Base-by-base conservation (phyloP, 2,888 invertebrate species). In the Philereme transversata region DNA sequence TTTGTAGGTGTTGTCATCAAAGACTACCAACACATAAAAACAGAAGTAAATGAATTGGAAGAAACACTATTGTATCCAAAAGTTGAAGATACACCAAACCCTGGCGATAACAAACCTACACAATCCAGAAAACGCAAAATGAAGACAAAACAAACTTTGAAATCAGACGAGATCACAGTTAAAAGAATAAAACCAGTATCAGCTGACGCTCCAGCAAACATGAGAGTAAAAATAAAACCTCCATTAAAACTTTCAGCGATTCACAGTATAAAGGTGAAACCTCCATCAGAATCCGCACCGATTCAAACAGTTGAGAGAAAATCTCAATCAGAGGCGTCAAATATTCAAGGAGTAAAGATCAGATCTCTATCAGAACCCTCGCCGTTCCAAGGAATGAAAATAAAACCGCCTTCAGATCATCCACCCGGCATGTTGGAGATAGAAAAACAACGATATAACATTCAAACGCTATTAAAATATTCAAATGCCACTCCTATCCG, bases 401-500 rank as follows among this genome's bases (percentile, higher is more conserved):
- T 52, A 35, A 57, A 52, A 45, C 22, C 40, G 10, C 46, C 48
- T 8, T 6, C 36, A 22, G 9, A 11, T 10, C 33, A 8, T 9
- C 5, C n/a, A 5, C 56, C 55, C 9, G 44, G 44, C 6, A 10
- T 34, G 5, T 50, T 10, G n/a, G 57, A 61, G 41, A 34, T 57
- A 0, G 57, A 45, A 9, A 62, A 62, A 43, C 61, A 62, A 57
- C 56, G 71, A n/a, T 65, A 72, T 11, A 80, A 81, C 60, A 63
- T 79, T 5, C 62, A 70, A 10, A 70, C 67, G 0, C 72, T 80
- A 5, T 57, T 80, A 3, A 57, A 65, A 36, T 62, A 56, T 33
- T 74, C 82, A 0, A 84, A 84, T 33, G 81, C 81, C 0, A 82
- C 84, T 0, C 83, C 81, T 0, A 80, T 84, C 2, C 70, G 76